phyloP scores from a whole-genome alignment of 2,113 vertebrate species.

The Leiothrix lutea region DNA sequence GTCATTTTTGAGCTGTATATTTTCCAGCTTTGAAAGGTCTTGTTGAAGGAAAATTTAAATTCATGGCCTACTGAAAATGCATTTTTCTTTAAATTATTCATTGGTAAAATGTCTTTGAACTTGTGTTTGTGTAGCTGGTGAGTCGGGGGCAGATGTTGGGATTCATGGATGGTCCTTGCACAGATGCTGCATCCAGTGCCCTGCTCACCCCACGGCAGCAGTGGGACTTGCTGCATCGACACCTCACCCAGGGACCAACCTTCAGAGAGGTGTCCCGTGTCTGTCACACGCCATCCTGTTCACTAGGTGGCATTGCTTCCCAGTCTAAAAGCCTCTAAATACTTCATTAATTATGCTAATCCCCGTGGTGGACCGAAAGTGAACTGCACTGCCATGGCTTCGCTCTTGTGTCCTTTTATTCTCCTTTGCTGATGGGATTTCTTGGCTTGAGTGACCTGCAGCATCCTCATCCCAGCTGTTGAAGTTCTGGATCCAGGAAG shows the following conservation, averaged over 20 bases:
- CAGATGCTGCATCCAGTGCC: fast-evolving
- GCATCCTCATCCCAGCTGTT: background rate
- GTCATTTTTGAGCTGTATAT: constrained; percentile 25
- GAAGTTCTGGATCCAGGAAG: background rate
- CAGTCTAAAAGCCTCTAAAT: background rate
- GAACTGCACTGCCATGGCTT: background rate
- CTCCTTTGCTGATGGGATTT: background rate
- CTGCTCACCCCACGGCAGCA: background rate
- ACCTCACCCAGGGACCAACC: background rate
- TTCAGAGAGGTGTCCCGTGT: background rate
- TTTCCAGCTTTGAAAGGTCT: constrained; percentile 31
- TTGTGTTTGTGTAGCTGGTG: constrained; percentile 25
- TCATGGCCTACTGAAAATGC: constrained; percentile 38
- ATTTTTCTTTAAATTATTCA: constrained; percentile 61
- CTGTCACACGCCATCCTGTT: background rate
- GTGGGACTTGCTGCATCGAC: background rate
- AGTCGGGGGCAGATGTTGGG: background rate
- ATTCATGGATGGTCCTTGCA: background rate
- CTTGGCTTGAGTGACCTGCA: background rate
- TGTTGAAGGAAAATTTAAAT: constrained; percentile 41
- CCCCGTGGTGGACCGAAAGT: background rate
- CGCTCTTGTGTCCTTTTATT: background rate
- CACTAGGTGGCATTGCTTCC: constrained; percentile 63
- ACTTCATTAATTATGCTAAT: constrained; percentile 24
- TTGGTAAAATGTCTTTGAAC: constrained; percentile 42